phyloP scores from a whole-genome alignment of 2,113 vertebrate species.

The human region GRCh38 chr13:49774501-49775000 shows the following conservation, averaged over 20 bases:
- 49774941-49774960: too few relatives aligned
- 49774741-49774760: background rate
- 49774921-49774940: too few relatives aligned
- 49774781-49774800: background rate
- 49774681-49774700: background rate
- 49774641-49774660: background rate
- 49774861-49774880: background rate
- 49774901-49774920: too few relatives aligned
- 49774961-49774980: too few relatives aligned
- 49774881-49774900: too few relatives aligned
- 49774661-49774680: background rate
- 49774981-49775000: too few relatives aligned
- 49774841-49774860: background rate
- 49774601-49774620: background rate
- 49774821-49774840: background rate
- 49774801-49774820: background rate
- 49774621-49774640: background rate
- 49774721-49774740: conserved; percentile 27
- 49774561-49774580: background rate
- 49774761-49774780: background rate
- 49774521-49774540: background rate
- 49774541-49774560: background rate
- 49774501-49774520: background rate
- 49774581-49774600: background rate
- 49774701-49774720: background rate